A percentile compares a stretch with the other conserved stretches of the same genome.
phyloP scores from a whole-genome alignment of 2,113 vertebrate species.

The Symphodus melops region DNA sequence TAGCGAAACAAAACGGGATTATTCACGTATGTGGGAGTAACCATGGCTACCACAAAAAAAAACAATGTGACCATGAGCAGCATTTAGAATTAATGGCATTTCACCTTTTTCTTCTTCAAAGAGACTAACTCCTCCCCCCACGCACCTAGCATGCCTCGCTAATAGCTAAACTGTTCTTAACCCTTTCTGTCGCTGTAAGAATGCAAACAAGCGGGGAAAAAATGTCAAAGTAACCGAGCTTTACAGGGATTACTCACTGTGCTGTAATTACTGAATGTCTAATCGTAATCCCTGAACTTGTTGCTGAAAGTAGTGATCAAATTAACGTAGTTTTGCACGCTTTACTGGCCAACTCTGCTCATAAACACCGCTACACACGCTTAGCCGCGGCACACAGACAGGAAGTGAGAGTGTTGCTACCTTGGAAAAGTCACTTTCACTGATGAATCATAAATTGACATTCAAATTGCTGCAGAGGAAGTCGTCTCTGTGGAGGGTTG shows the following conservation, averaged over 20 bases:
- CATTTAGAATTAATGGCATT: neutral
- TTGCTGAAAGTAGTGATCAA: neutral
- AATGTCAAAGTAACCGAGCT: neutral
- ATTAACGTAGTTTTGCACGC: no score
- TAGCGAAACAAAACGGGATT: neutral
- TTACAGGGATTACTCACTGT: neutral
- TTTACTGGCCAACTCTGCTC: neutral
- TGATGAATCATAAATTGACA: conserved; percentile 51
- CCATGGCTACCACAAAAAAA: neutral
- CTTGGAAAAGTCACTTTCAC: conserved; percentile 20
- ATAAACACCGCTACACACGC: neutral
- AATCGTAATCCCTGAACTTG: neutral
- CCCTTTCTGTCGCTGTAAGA: neutral
- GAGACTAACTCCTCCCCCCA: neutral
- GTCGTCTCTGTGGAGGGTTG: conserved; percentile 30
- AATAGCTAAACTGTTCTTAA: neutral
- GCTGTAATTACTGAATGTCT: neutral
- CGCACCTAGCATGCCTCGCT: neutral
- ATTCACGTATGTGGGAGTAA: neutral
- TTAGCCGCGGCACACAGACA: neutral
- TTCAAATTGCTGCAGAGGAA: conserved; percentile 40
- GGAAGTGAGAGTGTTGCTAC: conserved; percentile 17
- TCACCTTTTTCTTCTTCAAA: no score
- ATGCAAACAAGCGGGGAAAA: neutral
- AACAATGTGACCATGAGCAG: neutral